Percentiles rank a stretch among this genome's conserved stretches.
These are phyloP conservation scores for Paracanthobrama guichenoti DNA, from an alignment of 2,113 vertebrate genomes.

Conservation along the genomic window DNA sequence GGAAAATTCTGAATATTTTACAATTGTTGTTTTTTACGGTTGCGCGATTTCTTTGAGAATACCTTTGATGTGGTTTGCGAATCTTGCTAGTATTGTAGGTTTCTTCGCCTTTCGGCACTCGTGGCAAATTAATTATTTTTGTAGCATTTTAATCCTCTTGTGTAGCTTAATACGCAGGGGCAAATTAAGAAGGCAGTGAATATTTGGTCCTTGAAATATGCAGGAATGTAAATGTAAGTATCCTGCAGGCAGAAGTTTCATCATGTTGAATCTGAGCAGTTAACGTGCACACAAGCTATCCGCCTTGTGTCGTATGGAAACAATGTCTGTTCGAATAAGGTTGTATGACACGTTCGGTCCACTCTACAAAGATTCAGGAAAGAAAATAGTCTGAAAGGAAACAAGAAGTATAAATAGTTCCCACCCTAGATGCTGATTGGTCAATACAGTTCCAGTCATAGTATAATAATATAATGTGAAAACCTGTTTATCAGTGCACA, in stretches of 20 bases:
- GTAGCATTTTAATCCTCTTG: slow-evolving; percentile 34
- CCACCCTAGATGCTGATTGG: neutral
- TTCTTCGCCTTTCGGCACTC: neutral
- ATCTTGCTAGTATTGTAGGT: slow-evolving; percentile 8
- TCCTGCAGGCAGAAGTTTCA: slow-evolving; percentile 48
- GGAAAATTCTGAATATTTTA: slow-evolving; percentile 28
- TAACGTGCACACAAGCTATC: neutral
- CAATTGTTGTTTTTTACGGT: slow-evolving; percentile 18
- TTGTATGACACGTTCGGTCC: neutral
- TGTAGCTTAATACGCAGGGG: slow-evolving; percentile 30
- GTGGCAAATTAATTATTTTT: slow-evolving; percentile 29
- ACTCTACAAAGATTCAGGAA: neutral
- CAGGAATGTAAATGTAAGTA: slow-evolving; percentile 50
- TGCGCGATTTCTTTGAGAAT: slow-evolving; percentile 23
- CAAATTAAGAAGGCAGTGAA: slow-evolving; percentile 38
- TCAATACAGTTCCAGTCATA: neutral
- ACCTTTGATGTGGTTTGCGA: slow-evolving; percentile 35
- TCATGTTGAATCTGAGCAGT: slow-evolving; percentile 34
- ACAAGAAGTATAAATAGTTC: neutral
- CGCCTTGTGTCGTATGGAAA: neutral
- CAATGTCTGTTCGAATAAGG: neutral
- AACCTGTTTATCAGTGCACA: neutral
- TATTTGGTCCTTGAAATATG: slow-evolving; percentile 50
- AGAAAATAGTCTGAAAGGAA: neutral
- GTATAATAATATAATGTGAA: neutral